Percentiles rank a stretch among this genome's conserved stretches.
Conservation (phyloP, 2,113 vertebrate genomes). For the Halcyon malimbica region DNA sequence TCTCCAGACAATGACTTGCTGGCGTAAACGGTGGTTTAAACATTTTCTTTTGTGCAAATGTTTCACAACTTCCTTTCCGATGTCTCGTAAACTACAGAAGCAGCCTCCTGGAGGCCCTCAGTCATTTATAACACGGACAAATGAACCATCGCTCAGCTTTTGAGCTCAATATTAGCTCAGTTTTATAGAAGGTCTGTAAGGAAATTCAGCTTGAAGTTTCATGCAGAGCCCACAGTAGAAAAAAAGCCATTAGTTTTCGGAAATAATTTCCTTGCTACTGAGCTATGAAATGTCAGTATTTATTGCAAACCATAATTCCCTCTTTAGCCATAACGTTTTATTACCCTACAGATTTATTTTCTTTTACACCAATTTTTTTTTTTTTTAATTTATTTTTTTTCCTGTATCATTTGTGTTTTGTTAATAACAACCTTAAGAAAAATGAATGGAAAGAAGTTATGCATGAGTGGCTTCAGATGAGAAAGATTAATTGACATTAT, state of each 20-base stretch:
- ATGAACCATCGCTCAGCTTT: constrained; percentile 16
- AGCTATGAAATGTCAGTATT: constrained; percentile 29
- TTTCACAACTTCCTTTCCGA: neutral
- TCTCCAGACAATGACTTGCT: neutral
- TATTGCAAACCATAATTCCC: constrained; percentile 44
- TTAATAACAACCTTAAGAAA: neutral
- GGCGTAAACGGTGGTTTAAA: neutral
- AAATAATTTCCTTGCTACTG: constrained; percentile 47
- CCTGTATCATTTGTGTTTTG: neutral
- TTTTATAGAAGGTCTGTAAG: constrained; percentile 24
- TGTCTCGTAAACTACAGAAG: constrained; percentile 19
- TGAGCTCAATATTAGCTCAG: constrained; percentile 35
- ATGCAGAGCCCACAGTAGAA: neutral
- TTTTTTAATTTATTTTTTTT: no score
- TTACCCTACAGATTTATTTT: neutral
- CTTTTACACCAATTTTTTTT: neutral
- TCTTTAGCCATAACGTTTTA: constrained; percentile 33
- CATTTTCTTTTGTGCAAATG: neutral
- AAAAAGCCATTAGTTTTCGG: constrained; percentile 7
- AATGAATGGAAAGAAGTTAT: neutral
- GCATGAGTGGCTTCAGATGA: neutral
- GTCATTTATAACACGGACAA: neutral
- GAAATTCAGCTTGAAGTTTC: constrained; percentile 41
- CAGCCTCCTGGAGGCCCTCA: neutral
- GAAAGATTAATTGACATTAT: neutral